A percentile compares a stretch with the other conserved stretches of the same genome.
Evolutionary conservation across 2,888 invertebrate species (phyloP).

Genomic region (Cyaniris semiargus): DNA sequence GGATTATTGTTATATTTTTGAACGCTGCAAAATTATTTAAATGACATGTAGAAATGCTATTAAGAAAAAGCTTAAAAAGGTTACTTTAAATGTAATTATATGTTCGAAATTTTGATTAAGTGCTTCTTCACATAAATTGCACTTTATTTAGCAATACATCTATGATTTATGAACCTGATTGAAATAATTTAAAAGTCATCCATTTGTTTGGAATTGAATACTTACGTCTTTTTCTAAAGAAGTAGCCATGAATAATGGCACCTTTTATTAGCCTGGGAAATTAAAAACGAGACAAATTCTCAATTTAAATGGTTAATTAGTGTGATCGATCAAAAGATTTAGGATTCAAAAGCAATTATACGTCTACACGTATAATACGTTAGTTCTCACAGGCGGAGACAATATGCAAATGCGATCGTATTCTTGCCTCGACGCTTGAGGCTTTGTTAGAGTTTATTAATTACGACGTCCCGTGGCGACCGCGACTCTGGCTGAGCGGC

Average conservation of each 20-base stretch:
- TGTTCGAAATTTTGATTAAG: background rate
- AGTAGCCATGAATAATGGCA: background rate
- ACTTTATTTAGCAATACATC: background rate
- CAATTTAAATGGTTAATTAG: slow-evolving; percentile 6
- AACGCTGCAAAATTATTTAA: background rate
- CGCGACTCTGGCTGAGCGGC: slow-evolving; percentile 39
- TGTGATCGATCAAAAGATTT: background rate
- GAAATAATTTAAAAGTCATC: background rate
- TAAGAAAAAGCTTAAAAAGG: background rate
- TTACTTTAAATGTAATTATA: background rate
- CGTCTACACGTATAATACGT: too few species aligned
- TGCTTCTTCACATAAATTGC: background rate
- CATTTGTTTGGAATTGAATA: background rate
- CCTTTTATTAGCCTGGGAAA: background rate
- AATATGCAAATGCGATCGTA: slow-evolving; percentile 31
- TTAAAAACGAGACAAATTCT: slow-evolving; percentile 11
- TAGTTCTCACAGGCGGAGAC: slow-evolving; percentile 23
- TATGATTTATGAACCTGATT: background rate
- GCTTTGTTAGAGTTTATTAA: slow-evolving; percentile 54
- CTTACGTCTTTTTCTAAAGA: background rate
- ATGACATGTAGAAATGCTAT: background rate
- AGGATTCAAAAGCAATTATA: slow-evolving; percentile 3
- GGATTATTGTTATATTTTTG: background rate
- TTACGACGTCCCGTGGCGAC: slow-evolving; percentile 60
- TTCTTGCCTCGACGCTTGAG: slow-evolving; percentile 32